Evolutionary conservation across 2,797 vertebrate genomes (phyloP), one percentile per base, ranked within the genome.

Genomic region (Sciurus vulgaris): DNA sequence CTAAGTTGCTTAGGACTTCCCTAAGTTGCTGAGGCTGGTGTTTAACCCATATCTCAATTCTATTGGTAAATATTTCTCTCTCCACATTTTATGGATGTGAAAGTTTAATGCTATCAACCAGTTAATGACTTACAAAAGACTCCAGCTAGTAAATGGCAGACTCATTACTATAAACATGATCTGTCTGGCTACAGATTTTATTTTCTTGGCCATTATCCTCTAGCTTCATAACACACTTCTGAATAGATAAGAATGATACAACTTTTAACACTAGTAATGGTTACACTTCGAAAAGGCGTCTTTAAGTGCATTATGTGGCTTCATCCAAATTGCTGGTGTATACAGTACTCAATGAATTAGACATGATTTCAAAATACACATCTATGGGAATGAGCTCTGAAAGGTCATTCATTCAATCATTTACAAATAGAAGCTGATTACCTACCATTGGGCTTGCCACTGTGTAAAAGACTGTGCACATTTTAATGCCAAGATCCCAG

Each of bases 341-440:
- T 33, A 30, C 35, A 47, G 20, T 26, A n/a, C 44, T 85, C 1
- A 41, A 20, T n/a, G 51, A 91, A 51, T 82, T 69, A 49, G 28
- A 78, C 47, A 26, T 1, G 54, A 83, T 84, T 33, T 6, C 38
- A 49, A 38, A 88, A 18, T 38, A 63, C 1, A 30, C 33, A 41
- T 33, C 56, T 76, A 28, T 84, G 81, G 65, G 59, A 51, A 20
- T 13, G 51, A 59, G 41, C 17, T 79, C 76, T 38, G 59, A 87
- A 79, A 81, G 26, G 54, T 77, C 59, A 65, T 82, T 83, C 51
- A 83, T 83, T 86, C 35, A 81, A 44, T 65, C n/a, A 38, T n/a
- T 89, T 70, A 84, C 77, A 89, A 67, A 76, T 67, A 56, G 5
- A 83, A 94, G 44, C 65, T 95, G 82, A 94, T 47, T 85, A 87